Percentiles rank a stretch among this genome's conserved stretches.
Conservation (phyloP, 2,113 vertebrate genomes). For the Carettochelys insculpta region DNA sequence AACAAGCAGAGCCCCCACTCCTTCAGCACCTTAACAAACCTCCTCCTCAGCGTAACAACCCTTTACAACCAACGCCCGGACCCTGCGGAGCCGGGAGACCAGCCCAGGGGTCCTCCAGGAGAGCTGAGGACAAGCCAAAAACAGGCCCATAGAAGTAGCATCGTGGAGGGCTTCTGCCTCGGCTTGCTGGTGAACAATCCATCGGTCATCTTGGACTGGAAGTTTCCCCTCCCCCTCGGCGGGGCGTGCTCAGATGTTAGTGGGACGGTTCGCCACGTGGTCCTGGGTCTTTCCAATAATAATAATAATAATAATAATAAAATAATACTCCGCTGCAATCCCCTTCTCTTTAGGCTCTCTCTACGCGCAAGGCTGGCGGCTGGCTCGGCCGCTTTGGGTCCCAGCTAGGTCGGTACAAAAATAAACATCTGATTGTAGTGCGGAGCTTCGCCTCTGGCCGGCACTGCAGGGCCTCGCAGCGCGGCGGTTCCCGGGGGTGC, state of each 20-base stretch:
- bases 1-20: constrained; percentile 81
- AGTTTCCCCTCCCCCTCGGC: constrained; percentile 73
- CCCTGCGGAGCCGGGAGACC: no score
- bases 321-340: constrained; percentile 55
- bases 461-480: constrained; percentile 74
- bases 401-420: constrained; percentile 94
- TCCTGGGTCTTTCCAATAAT: constrained; percentile 90
- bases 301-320: constrained; percentile 62
- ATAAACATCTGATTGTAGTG: constrained; percentile 93
- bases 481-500: constrained; percentile 37
- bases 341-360: constrained; percentile 84
- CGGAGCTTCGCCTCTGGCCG: constrained; percentile 77
- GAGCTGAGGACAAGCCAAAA: constrained; percentile 57
- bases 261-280: constrained; percentile 84
- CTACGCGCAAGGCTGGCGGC: constrained; percentile 88
- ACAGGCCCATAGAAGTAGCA: constrained; percentile 41
- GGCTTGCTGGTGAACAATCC: constrained; percentile 26
- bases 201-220: constrained; percentile 60
- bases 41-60: no score
- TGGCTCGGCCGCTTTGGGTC: constrained; percentile 79
- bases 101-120: constrained; percentile 16
- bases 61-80: no score
- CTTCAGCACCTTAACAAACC: no score
- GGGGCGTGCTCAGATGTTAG: constrained; percentile 27
- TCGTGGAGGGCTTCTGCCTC: constrained; percentile 15